Conservation (phyloP, 2,797 vertebrate genomes). For the Sebastes minor region DNA sequence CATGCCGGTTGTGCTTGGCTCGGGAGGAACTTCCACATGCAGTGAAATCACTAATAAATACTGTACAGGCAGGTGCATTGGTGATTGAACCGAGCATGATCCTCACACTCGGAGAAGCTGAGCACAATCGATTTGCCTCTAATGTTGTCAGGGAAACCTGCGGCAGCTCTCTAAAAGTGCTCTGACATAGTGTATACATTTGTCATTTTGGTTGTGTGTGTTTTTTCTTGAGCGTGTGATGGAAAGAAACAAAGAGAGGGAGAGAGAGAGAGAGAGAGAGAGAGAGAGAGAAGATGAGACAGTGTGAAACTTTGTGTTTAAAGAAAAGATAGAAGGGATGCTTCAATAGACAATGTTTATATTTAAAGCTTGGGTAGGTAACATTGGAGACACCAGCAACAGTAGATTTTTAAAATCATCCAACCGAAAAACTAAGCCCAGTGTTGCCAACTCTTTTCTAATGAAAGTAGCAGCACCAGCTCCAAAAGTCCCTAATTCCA, state of each 20-base stretch:
- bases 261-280: not conserved
- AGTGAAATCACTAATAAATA: constrained; percentile 22
- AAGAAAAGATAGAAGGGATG: not conserved
- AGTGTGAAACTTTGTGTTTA: not conserved
- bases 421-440: no score
- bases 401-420: not conserved
- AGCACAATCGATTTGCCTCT: constrained; percentile 38
- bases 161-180: constrained; percentile 14
- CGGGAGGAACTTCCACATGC: not conserved
- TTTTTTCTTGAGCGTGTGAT: not conserved
- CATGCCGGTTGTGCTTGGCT: not conserved
- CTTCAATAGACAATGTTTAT: not conserved
- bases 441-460: no score
- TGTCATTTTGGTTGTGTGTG: not conserved
- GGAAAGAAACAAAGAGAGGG: not conserved
- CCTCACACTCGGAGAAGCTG: constrained; percentile 17
- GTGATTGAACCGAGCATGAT: constrained; percentile 45
- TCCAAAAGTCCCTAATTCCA: no score
- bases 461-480: no score
- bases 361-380: not conserved
- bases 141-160: constrained; percentile 59
- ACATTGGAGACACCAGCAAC: not conserved
- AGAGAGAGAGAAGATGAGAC: not conserved
- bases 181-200: not conserved
- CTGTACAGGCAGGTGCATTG: constrained; percentile 21